phyloP scores from a whole-genome alignment of 2,888 invertebrate genomes.

The Metopia argyrocephala region DNA sequence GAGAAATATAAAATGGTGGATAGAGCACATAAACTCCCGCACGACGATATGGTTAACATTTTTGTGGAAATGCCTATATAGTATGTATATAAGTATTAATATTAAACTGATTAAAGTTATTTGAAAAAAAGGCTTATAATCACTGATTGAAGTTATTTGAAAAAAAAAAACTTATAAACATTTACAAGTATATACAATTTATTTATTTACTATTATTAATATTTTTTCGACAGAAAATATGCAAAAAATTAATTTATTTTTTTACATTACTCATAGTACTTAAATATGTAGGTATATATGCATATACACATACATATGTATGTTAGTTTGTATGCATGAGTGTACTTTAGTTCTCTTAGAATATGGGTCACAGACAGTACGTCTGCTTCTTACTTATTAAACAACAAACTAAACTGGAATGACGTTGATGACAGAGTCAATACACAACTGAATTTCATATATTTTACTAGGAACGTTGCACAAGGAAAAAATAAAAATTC shows the following conservation, averaged over 20 bases:
- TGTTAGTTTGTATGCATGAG: conserved; percentile 19
- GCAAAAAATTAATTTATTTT: conserved; percentile 27
- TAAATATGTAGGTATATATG: too few relatives aligned
- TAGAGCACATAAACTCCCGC: too few relatives aligned
- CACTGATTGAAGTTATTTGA: too few relatives aligned
- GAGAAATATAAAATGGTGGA: too few relatives aligned
- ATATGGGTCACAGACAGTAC: conserved; percentile 63
- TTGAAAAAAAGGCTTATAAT: too few relatives aligned
- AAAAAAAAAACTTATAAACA: too few relatives aligned
- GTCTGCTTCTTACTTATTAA: conserved; percentile 51
- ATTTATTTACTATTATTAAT: not conserved
- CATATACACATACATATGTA: not conserved
- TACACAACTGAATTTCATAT: conserved; percentile 16
- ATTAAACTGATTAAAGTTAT: too few relatives aligned
- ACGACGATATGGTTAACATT: too few relatives aligned
- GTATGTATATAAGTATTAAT: too few relatives aligned
- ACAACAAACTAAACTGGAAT: conserved; percentile 16
- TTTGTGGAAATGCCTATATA: too few relatives aligned
- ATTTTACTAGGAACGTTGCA: not conserved
- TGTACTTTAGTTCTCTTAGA: conserved; percentile 47
- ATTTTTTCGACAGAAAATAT: conserved; percentile 1
- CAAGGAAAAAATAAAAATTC: not conserved
- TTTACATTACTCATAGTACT: not conserved
- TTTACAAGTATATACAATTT: too few relatives aligned
- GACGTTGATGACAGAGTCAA: conserved; percentile 8